These are phyloP conservation scores for Tetraodon nigroviridis DNA, from an alignment of 2,113 vertebrate genomes.

Conservation along the genomic window DNA sequence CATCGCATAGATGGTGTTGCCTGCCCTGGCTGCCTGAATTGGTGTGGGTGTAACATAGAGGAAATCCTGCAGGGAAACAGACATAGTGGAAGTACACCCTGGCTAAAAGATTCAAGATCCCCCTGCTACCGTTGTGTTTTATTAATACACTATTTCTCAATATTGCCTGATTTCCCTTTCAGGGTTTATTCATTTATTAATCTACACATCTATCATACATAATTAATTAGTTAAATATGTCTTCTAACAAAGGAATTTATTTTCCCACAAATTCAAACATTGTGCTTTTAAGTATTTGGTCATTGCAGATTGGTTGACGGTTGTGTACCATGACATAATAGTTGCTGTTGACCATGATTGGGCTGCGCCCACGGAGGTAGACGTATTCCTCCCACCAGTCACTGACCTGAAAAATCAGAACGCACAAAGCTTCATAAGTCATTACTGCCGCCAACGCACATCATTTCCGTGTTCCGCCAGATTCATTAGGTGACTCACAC, in stretches of 20 bases:
- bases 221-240: background rate
- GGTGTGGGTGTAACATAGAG: slow-evolving; percentile 78
- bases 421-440: slow-evolving; percentile 1
- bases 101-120: background rate
- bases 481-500: slow-evolving; percentile 50
- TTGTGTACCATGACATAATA: slow-evolving; percentile 84
- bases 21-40: slow-evolving; percentile 81
- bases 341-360: slow-evolving; percentile 90
- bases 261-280: background rate
- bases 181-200: background rate
- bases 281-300: background rate
- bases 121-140: too few relatives aligned
- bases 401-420: slow-evolving; percentile 74
- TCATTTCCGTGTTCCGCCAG: slow-evolving; percentile 18
- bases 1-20: slow-evolving; percentile 79
- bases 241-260: background rate
- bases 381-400: slow-evolving; percentile 94
- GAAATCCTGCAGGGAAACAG: slow-evolving; percentile 68
- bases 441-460: background rate
- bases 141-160: too few relatives aligned
- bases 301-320: too few relatives aligned
- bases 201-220: too few relatives aligned
- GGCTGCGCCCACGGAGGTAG: slow-evolving; percentile 80
- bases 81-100: background rate
- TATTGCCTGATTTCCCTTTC: too few relatives aligned